These are phyloP conservation scores for Threskiornis aethiopicus DNA, from an alignment of 2,797 vertebrate species.

Conservation along the genomic window DNA sequence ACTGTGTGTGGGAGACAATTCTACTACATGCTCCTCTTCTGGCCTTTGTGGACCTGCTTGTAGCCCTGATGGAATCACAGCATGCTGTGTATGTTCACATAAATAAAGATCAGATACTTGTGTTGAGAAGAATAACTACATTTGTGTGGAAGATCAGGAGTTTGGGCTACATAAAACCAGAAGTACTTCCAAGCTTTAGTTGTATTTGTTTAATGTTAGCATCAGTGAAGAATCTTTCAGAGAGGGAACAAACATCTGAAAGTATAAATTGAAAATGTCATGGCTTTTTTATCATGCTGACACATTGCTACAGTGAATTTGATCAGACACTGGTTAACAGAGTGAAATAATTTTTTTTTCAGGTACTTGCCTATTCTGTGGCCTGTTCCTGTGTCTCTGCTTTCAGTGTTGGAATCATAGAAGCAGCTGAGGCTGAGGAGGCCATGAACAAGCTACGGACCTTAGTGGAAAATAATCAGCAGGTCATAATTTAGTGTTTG, in stretches of 20 bases:
- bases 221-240: not conserved
- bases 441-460: constrained; percentile 82
- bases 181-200: not conserved
- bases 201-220: not conserved
- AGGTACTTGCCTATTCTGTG: constrained; percentile 90
- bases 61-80: not conserved
- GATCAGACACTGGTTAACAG: not conserved
- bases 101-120: not conserved
- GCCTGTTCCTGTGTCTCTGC: constrained; percentile 85
- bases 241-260: not conserved
- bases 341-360: not conserved
- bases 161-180: not conserved
- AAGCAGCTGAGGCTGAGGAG: constrained; percentile 85
- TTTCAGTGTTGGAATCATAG: constrained; percentile 84
- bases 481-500: constrained; percentile 76
- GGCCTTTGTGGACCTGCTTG: not conserved
- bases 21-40: not conserved
- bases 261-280: not conserved
- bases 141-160: not conserved
- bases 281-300: not conserved
- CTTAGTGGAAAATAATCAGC: constrained; percentile 89
- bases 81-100: not conserved
- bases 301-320: not conserved
- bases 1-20: not conserved
- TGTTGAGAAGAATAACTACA: not conserved